Conservation (phyloP, 1,140 invertebrate species). For the Magallana ariakensis region DNA sequence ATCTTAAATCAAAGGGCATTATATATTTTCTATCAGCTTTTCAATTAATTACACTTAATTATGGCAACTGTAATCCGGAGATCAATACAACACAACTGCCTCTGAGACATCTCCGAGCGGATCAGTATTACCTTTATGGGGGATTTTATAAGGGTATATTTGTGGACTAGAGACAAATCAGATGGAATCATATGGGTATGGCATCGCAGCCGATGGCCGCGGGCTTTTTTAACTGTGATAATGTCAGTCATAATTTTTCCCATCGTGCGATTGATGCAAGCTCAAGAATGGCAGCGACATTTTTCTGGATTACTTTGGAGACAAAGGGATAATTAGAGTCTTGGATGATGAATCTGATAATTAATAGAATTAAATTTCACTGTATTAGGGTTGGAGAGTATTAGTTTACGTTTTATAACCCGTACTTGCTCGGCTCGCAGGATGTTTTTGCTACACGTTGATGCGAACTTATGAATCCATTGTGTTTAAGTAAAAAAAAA, state of each 20-base stretch:
- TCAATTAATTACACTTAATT: constrained; percentile 46
- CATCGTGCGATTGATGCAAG: constrained; percentile 21
- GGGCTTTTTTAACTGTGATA: background rate
- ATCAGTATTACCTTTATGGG: constrained; percentile 31
- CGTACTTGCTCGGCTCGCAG: background rate
- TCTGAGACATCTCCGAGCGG: constrained; percentile 28
- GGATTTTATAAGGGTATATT: constrained; percentile 39
- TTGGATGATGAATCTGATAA: constrained; percentile 34
- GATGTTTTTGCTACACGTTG: no score
- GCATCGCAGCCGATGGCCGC: background rate
- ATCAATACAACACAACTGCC: constrained; percentile 32
- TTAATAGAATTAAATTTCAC: constrained; percentile 33
- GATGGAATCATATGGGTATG: constrained; percentile 23
- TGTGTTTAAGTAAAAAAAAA: no score
- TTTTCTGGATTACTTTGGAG: constrained; percentile 33
- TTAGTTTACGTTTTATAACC: constrained; percentile 2
- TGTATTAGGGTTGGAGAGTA: background rate
- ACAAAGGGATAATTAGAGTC: constrained; percentile 26
- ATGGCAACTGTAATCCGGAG: constrained; percentile 7
- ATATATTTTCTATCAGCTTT: constrained; percentile 45
- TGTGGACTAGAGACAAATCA: constrained; percentile 30
- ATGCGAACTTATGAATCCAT: no score
- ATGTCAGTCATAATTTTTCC: constrained; percentile 13
- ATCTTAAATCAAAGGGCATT: constrained; percentile 46
- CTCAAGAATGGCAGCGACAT: constrained; percentile 15